Evolutionary conservation across 2,113 vertebrate genomes (phyloP).

Genomic region (Plectropomus leopardus): DNA sequence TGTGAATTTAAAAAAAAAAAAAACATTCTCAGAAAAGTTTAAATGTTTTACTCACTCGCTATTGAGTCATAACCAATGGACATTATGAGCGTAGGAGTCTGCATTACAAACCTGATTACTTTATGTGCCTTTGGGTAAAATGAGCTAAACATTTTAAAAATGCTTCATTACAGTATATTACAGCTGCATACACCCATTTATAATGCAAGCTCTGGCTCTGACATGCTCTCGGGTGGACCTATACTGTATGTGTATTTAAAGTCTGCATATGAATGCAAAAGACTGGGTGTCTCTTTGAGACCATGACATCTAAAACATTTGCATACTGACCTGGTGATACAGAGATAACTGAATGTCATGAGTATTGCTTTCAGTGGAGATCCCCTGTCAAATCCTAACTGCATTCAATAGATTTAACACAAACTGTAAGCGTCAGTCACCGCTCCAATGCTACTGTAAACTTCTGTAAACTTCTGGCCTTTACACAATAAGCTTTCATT

Average conservation of each 20-base stretch:
- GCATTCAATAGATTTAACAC: neutral
- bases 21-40: slow-evolving; percentile 30
- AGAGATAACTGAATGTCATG: too few species aligned
- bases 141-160: slow-evolving; percentile 67
- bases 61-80: slow-evolving; percentile 59
- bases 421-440: neutral
- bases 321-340: neutral
- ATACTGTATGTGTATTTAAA: neutral
- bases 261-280: slow-evolving; percentile 11
- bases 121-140: slow-evolving; percentile 67
- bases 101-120: slow-evolving; percentile 64
- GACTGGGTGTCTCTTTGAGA: neutral
- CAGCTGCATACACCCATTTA: slow-evolving; percentile 69
- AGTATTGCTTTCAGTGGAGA: neutral
- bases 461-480: slow-evolving; percentile 37
- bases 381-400: neutral
- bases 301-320: slow-evolving; percentile 9
- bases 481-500: slow-evolving; percentile 11
- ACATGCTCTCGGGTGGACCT: slow-evolving; percentile 35
- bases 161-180: slow-evolving; percentile 64
- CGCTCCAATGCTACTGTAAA: slow-evolving; percentile 30
- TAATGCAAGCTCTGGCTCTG: slow-evolving; percentile 51
- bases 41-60: slow-evolving; percentile 54
- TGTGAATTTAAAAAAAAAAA: slow-evolving; percentile 32
- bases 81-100: slow-evolving; percentile 43